Base-by-base conservation (phyloP, 2,797 vertebrate genomes). In the Cirrhinus molitorella region DNA sequence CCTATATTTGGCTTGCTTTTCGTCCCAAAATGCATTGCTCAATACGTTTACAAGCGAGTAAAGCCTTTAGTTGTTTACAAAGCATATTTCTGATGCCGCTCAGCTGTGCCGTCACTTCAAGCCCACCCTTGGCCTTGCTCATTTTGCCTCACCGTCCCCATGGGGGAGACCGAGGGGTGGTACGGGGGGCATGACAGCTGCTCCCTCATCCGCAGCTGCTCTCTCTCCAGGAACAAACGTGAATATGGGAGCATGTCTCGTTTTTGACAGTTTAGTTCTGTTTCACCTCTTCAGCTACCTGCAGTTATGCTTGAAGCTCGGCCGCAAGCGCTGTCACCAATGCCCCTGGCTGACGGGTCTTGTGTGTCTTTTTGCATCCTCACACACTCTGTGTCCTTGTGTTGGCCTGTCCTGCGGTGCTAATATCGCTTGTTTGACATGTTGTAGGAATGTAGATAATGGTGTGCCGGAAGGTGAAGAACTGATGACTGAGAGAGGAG, bases 151-250 rank as follows among this genome's bases (percentile, higher is more conserved):
- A 73, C 85, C 70, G 25, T 88, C 79, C 72, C 85, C 79, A 72
- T 45, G 23, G 79, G 88, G 87, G 81, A 67, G 79, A 88, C 72
- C 70, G 37, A 23, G 87, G 85, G 83, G 88, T 87, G 81, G 66
- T 79, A 89, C 37, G 57, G 78, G 59, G 68, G 87, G 86, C 59
- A 86, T 83, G 88, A 79, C 92, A 93, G 91, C 91, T 93, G 92
- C 90, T 88, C 87, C 87, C 81, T 71, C 75, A 80, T 71, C 83
- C 87, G 91, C 93, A 93, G 91, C 92, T 93, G 92, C 88, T 74
- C 87, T 84, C 83, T 68, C 84, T 87, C 86, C 76, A 84, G 55
- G 84, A 86, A 72, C 87, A 61, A 87, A 55, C 21, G 21, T 78
- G 65, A 23, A 74, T 82, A 25, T 61, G n/a, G 61, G 34, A 78